Evolutionary conservation across 1,140 invertebrate species (phyloP), one percentile per base, ranked within the genome.

Genomic region (Procambarus virginalis): DNA sequence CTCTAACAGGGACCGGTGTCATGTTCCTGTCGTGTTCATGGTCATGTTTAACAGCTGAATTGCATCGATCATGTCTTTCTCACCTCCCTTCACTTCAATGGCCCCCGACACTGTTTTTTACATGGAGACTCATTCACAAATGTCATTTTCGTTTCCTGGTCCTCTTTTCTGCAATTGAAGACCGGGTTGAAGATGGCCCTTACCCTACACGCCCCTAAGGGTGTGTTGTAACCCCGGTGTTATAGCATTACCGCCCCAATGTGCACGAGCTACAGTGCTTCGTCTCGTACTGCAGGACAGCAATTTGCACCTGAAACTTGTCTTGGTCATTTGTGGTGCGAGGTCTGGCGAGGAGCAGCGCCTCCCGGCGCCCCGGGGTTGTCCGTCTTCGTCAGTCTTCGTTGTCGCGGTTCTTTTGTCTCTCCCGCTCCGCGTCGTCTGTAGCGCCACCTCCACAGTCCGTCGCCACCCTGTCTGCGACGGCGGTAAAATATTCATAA

Each of bases 21-120:
- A 79, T 86, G 85, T 86, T 80, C 85, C 77, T 79, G 85, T 70
- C 85, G 20, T 70, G 76, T 79, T 86, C 85, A 79, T 49, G 22
- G 34, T 86, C 64, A 80, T 64, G 77, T 86, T 80, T 79, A 86
- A 86, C 85, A 86, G 85, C 85, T 86, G 85, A 86, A 86, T 86
- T 86, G 78, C 85, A 86, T 86, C 85, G 85, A 86, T 86, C 85
- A 86, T 80, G 77, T 79, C 76, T 80, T 86, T 83, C 60, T 86
- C 85, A 80, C 76, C 85, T 86, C 85, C 85, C 77, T 79, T 86
- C 85, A 86, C 85, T 80, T 86, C 85, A 86, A 86, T 79, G 77
- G 85, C 14, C 55, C 45, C 85, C 85, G 85, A 86, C 85, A 34
- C 55, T 9, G 48, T 49, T 86, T 86, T 86, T 79, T 84, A 34